These are phyloP conservation scores for Heliothis peltigera DNA, from an alignment of 2,888 invertebrate genomes.

Conservation along the genomic window DNA sequence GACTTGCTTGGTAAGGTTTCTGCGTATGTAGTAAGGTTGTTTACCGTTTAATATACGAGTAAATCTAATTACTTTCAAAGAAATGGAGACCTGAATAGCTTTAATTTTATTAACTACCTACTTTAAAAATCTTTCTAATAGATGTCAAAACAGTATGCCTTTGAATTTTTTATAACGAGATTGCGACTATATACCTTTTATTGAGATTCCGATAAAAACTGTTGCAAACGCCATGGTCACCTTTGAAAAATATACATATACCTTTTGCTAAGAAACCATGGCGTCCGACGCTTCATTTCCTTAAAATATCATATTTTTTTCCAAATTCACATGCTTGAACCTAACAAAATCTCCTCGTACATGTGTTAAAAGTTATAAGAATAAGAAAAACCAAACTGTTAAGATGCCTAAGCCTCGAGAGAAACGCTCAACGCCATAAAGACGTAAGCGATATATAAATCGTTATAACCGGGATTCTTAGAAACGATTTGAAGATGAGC, in stretches of 20 bases:
- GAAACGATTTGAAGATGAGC: constrained; percentile 18
- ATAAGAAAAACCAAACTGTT: constrained; percentile 3
- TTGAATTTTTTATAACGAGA: too few species aligned
- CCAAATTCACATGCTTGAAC: background rate
- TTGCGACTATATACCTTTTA: too few species aligned
- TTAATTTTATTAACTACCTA: too few species aligned
- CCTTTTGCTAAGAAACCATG: too few species aligned
- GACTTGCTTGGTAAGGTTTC: background rate
- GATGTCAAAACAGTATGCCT: too few species aligned
- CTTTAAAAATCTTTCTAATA: too few species aligned
- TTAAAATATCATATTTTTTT: background rate
- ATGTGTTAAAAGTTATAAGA: background rate
- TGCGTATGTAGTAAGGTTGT: background rate
- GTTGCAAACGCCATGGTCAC: too few species aligned
- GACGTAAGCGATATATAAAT: constrained; percentile 14
- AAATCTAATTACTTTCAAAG: background rate
- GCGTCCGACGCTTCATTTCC: too few species aligned
- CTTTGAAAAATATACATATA: too few species aligned
- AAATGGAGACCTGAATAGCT: too few species aligned
- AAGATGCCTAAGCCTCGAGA: background rate
- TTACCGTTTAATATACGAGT: background rate
- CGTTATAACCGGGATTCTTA: constrained; percentile 8
- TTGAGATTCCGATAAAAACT: too few species aligned
- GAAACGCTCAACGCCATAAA: constrained; percentile 17
- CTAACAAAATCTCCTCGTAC: background rate